Base-by-base conservation (phyloP, 2,113 vertebrate species). In the Dromiciops gliroides region DNA sequence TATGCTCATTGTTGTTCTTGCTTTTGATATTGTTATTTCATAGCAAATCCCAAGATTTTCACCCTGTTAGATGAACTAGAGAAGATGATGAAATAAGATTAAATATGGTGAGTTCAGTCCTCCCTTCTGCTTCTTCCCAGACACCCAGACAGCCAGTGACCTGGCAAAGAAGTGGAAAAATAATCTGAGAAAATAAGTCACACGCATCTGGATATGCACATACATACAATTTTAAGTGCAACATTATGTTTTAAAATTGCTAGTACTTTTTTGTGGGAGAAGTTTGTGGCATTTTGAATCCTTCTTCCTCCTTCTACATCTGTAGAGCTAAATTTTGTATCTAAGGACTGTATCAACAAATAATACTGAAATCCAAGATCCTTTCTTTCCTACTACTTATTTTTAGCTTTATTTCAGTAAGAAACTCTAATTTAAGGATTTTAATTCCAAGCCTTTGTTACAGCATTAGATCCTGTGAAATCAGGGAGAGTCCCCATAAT, bases 271-370 rank as follows among this genome's bases (percentile, higher is more conserved):
- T 89, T 60, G 19, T 89, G n/a, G 19, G 60, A 31, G 26, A 60
- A 60, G n/a, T 50, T 91, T 89, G 91, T 94, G 53, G 92, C 48
- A 92, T 96, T 92, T 96, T 92, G 92, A 92, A 92, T 83, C 91
- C 60, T 94, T 94, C 91, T 91, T 14, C n/a, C n/a, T n/a, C n/a
- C n/a, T 83, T 88, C 83, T 90, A 50, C 37, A 10, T 94, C 11
- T 48, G 44, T 28, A 83, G 24, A 5, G 23, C 6, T 16, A 16
- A 26, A 92, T 31, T 49, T 48, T 90, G 48, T 94, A 60, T 89
- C 90, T 89, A 56, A 88, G 91, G 93, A 51, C 22, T 89, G 51
- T 48, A 60, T 96, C 25, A 50, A 89, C 92, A 83, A 48, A 53
- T 53, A 93, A 47, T 37, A 52, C 83, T 37, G 12, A 91, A 51